Percentiles rank a stretch among this genome's conserved stretches.
Conservation (phyloP, 2,113 vertebrate genomes). For the Oncorhynchus masou region DNA sequence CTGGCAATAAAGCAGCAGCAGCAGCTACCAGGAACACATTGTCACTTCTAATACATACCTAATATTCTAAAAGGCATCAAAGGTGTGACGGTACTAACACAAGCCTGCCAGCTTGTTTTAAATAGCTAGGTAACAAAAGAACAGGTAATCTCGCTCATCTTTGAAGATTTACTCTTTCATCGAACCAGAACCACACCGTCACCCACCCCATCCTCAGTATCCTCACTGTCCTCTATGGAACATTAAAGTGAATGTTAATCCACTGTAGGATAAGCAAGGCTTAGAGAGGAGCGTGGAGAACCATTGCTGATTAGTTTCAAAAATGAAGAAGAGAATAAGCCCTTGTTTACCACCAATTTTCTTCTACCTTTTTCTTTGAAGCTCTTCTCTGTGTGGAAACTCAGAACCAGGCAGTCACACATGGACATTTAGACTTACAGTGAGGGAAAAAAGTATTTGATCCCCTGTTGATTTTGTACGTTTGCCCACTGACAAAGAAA, state of each 20-base stretch:
- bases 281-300: constrained; percentile 34
- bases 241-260: constrained; percentile 52
- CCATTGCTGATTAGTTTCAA: constrained; percentile 41
- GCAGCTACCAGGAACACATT: not conserved
- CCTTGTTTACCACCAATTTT: constrained; percentile 51
- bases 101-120: not conserved
- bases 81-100: constrained; percentile 4
- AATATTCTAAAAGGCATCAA: constrained; percentile 10
- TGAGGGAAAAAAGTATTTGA: no score
- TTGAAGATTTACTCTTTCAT: constrained; percentile 10
- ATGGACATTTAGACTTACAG: not conserved
- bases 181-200: constrained; percentile 17
- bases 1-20: no score
- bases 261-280: constrained; percentile 48
- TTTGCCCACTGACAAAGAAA: no score
- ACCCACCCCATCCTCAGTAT: constrained; percentile 13
- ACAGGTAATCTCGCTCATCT: not conserved
- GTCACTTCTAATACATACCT: constrained; percentile 8
- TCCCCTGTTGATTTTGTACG: no score
- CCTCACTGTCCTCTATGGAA: constrained; percentile 10
- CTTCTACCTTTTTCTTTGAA: constrained; percentile 44
- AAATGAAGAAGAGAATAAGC: constrained; percentile 36
- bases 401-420: constrained; percentile 7
- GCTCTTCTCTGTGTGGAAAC: constrained; percentile 15
- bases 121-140: not conserved